phyloP scores from a whole-genome alignment of 30 jellyfish, hydroid and myxozoan species.

The Hydra vulgaris region DNA sequence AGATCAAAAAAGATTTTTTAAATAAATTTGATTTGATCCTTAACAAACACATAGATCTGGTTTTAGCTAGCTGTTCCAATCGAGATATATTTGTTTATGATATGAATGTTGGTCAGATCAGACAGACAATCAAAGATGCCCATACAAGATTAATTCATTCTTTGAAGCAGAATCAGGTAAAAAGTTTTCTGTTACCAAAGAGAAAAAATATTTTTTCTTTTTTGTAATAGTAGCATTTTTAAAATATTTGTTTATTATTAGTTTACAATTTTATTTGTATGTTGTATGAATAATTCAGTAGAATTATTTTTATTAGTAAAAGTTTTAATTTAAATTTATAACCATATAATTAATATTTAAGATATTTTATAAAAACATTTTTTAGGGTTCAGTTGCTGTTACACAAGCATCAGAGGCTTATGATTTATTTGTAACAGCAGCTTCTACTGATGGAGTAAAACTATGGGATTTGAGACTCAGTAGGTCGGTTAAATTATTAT shows the following conservation, averaged over 20 bases:
- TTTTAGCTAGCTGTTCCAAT: conserved; percentile 76
- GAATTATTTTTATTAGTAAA: too few relatives aligned
- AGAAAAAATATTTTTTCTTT: too few relatives aligned
- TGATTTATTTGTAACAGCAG: conserved; percentile 84
- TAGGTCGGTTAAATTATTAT: conserved; percentile 34
- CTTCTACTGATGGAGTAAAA: conserved; percentile 84
- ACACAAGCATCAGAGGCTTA: conserved; percentile 85
- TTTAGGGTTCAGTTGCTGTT: conserved; percentile 83
- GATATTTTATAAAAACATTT: not conserved
- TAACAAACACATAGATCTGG: conserved; percentile 40
- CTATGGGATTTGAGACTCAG: conserved; percentile 78
- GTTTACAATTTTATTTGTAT: too few relatives aligned
- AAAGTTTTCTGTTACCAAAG: too few relatives aligned
- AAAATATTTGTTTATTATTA: too few relatives aligned
- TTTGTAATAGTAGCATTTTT: too few relatives aligned
- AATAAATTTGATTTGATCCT: not conserved
- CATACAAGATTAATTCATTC: conserved; percentile 68
- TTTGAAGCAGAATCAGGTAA: conserved; percentile 72
- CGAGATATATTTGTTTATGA: conserved; percentile 69
- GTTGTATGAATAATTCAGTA: too few relatives aligned
- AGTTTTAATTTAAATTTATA: too few relatives aligned
- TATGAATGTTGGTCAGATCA: conserved; percentile 52
- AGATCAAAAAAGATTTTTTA: not conserved
- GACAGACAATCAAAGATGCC: conserved; percentile 50
- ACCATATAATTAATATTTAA: too few relatives aligned